Conservation (phyloP, 1,140 invertebrate genomes). For the Leucophenga varia region DNA sequence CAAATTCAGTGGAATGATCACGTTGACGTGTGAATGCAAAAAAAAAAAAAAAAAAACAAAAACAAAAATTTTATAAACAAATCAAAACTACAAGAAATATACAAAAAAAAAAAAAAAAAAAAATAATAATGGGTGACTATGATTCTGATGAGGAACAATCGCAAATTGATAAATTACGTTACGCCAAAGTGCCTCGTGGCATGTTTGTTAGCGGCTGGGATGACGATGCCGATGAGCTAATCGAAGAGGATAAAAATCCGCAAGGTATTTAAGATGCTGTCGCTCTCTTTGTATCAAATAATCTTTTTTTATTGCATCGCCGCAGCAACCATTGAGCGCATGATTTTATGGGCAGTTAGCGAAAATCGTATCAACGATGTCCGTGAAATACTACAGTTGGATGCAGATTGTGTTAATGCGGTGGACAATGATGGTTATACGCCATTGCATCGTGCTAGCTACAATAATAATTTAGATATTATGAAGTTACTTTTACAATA, state of each 20-base stretch:
- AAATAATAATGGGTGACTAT: conserved; percentile 38
- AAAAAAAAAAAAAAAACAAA: too few species aligned
- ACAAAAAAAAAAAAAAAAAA: too few species aligned
- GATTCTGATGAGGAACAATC: conserved; percentile 52
- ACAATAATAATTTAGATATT: conserved; percentile 79
- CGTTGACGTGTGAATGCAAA: too few species aligned
- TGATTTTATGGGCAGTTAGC: conserved; percentile 75
- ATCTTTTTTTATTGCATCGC: not conserved
- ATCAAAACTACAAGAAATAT: too few species aligned
- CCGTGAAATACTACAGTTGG: conserved; percentile 63
- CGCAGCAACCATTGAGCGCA: conserved; percentile 67
- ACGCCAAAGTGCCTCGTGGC: conserved; percentile 51
- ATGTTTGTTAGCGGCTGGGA: conserved; percentile 70
- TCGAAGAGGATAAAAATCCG: conserved; percentile 63
- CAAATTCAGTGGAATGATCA: too few species aligned
- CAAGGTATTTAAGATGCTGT: too few species aligned
- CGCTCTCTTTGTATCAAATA: conserved; percentile 1
- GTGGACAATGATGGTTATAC: conserved; percentile 89
- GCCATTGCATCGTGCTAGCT: conserved; percentile 87
- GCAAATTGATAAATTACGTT: conserved; percentile 42
- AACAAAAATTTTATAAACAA: too few species aligned
- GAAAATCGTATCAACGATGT: conserved; percentile 72
- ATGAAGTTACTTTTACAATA: conserved; percentile 74
- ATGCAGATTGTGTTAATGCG: conserved; percentile 67
- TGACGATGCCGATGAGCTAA: conserved; percentile 63